Evolutionary conservation across 2,113 vertebrate species (phyloP).

Genomic region (Dascyllus trimaculatus): DNA sequence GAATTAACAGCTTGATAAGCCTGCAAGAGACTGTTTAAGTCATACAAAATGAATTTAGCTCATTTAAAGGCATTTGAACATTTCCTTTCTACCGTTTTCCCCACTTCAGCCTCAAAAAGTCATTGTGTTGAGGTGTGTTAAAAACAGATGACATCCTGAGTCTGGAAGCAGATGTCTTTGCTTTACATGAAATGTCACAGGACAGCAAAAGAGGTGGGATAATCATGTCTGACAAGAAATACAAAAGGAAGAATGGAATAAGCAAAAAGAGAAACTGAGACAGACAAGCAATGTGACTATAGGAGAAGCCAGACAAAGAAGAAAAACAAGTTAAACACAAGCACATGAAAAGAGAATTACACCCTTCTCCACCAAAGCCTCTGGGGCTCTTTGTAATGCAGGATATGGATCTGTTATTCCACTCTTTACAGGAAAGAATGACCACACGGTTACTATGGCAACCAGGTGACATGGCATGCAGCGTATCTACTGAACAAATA

Average conservation of each 20-base stretch:
- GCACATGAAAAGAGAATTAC: conserved; percentile 14
- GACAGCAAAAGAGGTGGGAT: not conserved
- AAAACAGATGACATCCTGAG: too few relatives aligned
- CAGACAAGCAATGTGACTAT: not conserved
- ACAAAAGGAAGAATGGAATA: not conserved
- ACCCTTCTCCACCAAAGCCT: conserved; percentile 16
- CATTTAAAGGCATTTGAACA: too few relatives aligned
- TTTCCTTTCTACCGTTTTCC: not conserved
- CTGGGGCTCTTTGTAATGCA: conserved; percentile 10
- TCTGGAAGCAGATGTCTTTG: conserved; percentile 19
- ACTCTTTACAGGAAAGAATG: conserved; percentile 63
- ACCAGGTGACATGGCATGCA: conserved; percentile 60
- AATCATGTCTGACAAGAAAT: not conserved
- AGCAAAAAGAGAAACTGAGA: conserved; percentile 11
- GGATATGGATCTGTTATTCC: conserved; percentile 57
- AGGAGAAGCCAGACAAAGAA: conserved; percentile 1
- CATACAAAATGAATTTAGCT: too few relatives aligned
- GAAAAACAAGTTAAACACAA: conserved; percentile 13
- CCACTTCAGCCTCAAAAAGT: not conserved
- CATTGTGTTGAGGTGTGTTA: not conserved
- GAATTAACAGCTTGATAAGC: not conserved
- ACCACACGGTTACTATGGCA: conserved; percentile 45
- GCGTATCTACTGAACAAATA: conserved; percentile 33
- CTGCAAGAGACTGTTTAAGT: not conserved
- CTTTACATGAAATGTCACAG: conserved; percentile 6